These are phyloP conservation scores for Deladenus siricidicola DNA, from an alignment of 2,888 invertebrate species.

Conservation along the genomic window DNA sequence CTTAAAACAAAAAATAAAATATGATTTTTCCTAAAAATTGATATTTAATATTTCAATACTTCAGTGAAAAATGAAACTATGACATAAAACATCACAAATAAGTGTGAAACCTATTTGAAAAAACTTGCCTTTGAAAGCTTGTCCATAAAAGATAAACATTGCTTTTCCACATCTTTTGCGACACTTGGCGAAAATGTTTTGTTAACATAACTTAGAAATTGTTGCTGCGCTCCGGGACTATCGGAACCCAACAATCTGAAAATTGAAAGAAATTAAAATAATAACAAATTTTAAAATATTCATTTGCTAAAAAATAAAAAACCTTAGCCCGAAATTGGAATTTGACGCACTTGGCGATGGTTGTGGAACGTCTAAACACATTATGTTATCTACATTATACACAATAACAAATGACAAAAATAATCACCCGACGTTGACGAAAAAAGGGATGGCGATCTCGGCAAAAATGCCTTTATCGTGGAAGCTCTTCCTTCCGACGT, in stretches of 20 bases:
- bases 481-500: background rate
- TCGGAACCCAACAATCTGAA: slow-evolving; percentile 22
- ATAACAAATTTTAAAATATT: background rate
- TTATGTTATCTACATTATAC: too few relatives aligned
- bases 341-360: background rate
- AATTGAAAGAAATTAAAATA: background rate
- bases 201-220: slow-evolving; percentile 14
- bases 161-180: slow-evolving; percentile 22
- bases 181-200: slow-evolving; percentile 13
- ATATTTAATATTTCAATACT: too few relatives aligned
- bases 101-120: slow-evolving; percentile 2
- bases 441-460: background rate
- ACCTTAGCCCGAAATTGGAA: background rate
- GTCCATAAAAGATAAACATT: slow-evolving; percentile 18
- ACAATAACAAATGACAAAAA: too few relatives aligned
- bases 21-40: too few relatives aligned
- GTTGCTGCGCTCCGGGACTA: slow-evolving; percentile 12
- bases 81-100: too few relatives aligned
- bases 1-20: slow-evolving; percentile 5
- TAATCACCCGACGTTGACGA: background rate
- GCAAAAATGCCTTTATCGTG: background rate
- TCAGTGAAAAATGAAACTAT: too few relatives aligned
- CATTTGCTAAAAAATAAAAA: background rate
- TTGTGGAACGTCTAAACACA: background rate
- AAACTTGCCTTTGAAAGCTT: slow-evolving; percentile 15